These are phyloP conservation scores for Cheirogaleus medius DNA, from an alignment of 2,113 vertebrate genomes.

Conservation along the genomic window DNA sequence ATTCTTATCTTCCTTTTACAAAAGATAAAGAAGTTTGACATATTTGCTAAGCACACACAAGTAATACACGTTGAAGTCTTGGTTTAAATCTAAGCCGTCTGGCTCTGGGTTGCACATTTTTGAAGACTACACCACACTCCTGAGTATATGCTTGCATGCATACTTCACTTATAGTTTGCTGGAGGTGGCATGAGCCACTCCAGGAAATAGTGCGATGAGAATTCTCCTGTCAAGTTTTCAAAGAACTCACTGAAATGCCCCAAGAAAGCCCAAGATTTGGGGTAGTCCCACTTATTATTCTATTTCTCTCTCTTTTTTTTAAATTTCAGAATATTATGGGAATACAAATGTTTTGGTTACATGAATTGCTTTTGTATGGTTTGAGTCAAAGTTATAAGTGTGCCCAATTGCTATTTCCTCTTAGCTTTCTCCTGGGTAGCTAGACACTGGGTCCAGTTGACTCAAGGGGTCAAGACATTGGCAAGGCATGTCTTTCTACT, in stretches of 20 bases:
- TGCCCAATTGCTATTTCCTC: neutral
- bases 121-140: neutral
- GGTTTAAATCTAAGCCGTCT: neutral
- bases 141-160: neutral
- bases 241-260: neutral
- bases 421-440: neutral
- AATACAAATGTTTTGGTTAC: too few species aligned
- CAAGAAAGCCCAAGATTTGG: neutral
- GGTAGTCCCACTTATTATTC: neutral
- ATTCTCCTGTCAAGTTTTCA: neutral
- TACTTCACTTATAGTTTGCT: neutral
- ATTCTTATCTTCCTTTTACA: neutral
- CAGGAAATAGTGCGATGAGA: neutral
- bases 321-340: too few species aligned
- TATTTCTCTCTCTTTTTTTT: neutral
- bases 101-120: neutral
- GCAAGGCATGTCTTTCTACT: neutral
- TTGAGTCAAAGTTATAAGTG: too few species aligned
- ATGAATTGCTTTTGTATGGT: too few species aligned
- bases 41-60: neutral
- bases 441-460: neutral
- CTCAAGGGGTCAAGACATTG: neutral
- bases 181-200: neutral
- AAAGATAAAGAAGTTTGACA: neutral
- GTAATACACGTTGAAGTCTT: neutral